Evolutionary conservation across 2,113 vertebrate species (phyloP).

Genomic region (Orthonyx spaldingii): DNA sequence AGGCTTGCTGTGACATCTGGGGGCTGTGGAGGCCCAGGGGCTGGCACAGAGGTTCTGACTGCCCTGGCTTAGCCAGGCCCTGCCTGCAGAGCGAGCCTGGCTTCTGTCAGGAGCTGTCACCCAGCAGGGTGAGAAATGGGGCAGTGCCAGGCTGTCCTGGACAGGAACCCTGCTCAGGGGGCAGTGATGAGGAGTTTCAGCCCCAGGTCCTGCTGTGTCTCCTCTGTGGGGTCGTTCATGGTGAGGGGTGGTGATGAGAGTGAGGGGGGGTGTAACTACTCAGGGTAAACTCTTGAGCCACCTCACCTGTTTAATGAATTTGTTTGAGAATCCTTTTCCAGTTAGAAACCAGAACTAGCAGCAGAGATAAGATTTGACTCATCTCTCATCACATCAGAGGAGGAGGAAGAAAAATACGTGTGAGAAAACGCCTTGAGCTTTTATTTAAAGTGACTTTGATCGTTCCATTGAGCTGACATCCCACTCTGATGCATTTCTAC

Average conservation of each 20-base stretch:
- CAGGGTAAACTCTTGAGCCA: background rate
- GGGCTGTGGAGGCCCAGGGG: background rate
- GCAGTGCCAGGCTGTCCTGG: background rate
- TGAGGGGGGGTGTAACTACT: background rate
- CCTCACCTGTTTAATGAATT: background rate
- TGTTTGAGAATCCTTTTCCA: background rate
- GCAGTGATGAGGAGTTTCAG: background rate
- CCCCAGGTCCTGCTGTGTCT: rapidly evolving
- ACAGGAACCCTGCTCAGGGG: background rate
- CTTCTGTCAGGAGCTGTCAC: background rate
- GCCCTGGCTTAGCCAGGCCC: background rate
- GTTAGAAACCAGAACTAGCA: background rate
- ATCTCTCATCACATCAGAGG: background rate
- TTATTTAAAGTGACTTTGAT: background rate
- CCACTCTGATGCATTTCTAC: background rate
- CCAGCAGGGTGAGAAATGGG: background rate
- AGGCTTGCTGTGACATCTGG: background rate
- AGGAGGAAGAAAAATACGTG: background rate
- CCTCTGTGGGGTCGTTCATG: background rate
- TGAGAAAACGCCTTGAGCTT: background rate
- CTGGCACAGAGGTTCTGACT: background rate
- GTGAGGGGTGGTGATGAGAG: background rate
- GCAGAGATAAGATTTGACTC: background rate
- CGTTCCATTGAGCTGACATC: background rate
- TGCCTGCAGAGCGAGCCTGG: background rate